Evolutionary conservation across 2,113 vertebrate genomes (phyloP).

Genomic region (Psophia crepitans): DNA sequence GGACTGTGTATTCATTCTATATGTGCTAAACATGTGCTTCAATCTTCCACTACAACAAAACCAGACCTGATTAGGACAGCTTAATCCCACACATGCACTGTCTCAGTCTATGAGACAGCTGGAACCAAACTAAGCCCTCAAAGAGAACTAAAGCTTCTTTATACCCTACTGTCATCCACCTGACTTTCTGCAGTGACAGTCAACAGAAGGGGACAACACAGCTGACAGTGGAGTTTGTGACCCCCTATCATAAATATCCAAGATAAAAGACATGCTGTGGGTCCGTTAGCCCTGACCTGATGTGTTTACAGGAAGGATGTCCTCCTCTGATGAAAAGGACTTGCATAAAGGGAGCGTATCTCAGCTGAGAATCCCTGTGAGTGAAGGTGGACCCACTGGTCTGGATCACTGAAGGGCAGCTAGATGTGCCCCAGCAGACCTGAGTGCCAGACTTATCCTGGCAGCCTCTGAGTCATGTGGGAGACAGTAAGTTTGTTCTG

Average conservation of each 20-base stretch:
- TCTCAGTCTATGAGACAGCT: not conserved
- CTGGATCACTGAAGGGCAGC: not conserved
- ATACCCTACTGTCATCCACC: not conserved
- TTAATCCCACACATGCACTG: not conserved
- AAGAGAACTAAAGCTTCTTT: not conserved
- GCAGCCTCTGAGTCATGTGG: not conserved
- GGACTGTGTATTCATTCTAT: not conserved
- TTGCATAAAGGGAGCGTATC: not conserved
- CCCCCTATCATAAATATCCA: not conserved
- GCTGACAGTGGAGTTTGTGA: not conserved
- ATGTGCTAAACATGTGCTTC: not conserved
- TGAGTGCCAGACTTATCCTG: not conserved
- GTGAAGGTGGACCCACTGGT: not conserved
- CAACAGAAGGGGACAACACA: not conserved
- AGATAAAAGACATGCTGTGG: not conserved
- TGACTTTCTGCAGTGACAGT: not conserved
- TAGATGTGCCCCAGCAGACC: not conserved
- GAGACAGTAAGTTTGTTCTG: not conserved
- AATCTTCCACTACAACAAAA: not conserved
- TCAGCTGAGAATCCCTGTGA: not conserved
- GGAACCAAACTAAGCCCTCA: not conserved
- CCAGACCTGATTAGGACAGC: not conserved
- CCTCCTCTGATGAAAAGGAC: not conserved
- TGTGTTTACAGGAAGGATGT: not conserved
- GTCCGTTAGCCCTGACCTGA: not conserved